Conservation (phyloP, 2,888 invertebrate genomes). For the Erebia ligea region DNA sequence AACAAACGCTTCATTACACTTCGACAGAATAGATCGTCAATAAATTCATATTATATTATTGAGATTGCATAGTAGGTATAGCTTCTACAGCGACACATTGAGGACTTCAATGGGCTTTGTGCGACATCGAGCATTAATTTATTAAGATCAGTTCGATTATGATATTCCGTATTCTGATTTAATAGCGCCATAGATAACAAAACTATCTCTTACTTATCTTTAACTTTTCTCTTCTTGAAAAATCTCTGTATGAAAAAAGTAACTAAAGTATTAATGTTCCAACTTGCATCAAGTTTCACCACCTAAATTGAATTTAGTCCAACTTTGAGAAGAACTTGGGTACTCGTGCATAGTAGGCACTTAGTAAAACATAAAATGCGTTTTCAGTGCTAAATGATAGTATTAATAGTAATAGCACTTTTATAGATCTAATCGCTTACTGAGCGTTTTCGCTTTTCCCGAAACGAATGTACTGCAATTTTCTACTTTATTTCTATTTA, state of each 20-base stretch:
- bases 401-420: neutral
- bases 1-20: neutral
- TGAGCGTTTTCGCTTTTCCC: constrained; percentile 10
- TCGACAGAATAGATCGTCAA: constrained; percentile 1
- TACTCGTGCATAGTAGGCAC: neutral
- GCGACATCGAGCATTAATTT: neutral
- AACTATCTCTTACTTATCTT: neutral
- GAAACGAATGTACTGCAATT: neutral
- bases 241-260: too few species aligned
- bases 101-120: constrained; percentile 5
- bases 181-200: neutral
- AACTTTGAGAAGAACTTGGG: neutral
- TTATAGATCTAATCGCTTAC: constrained; percentile 16
- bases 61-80: neutral
- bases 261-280: too few species aligned
- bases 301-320: neutral
- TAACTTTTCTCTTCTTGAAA: neutral
- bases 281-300: too few species aligned
- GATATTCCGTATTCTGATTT: neutral
- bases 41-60: constrained; percentile 3
- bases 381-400: neutral
- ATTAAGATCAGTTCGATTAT: neutral
- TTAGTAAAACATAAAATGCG: neutral
- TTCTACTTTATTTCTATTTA: neutral
- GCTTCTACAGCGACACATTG: neutral